Conservation (phyloP, 2,797 vertebrate species). For the Buphagus erythrorhynchus region DNA sequence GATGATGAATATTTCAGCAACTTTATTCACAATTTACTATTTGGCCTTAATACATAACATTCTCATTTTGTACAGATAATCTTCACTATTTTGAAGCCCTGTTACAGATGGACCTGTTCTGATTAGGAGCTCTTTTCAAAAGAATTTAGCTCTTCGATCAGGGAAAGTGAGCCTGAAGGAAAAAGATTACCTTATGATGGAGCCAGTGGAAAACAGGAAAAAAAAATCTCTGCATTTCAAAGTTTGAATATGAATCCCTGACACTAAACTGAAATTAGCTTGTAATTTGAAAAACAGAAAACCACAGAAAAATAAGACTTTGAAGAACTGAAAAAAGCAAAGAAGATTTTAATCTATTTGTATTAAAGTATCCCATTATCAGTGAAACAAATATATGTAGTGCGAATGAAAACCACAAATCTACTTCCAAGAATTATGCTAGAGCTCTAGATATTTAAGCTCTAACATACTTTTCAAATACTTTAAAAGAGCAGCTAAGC, state of each 20-base stretch:
- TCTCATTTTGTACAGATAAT: background rate
- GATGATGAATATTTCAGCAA: background rate
- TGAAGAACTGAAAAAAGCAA: background rate
- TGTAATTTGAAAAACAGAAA: background rate
- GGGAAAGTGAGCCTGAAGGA: background rate
- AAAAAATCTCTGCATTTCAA: background rate
- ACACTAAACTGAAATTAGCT: background rate
- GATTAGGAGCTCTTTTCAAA: background rate
- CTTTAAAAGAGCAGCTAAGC: background rate
- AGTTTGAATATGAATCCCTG: background rate
- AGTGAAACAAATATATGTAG: background rate
- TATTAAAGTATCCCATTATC: background rate
- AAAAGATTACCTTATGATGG: background rate
- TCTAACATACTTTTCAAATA: background rate
- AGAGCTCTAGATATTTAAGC: background rate
- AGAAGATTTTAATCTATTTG: background rate
- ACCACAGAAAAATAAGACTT: background rate
- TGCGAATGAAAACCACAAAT: background rate
- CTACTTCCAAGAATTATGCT: background rate
- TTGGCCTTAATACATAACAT: background rate
- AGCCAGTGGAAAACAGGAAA: background rate
- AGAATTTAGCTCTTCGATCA: background rate
- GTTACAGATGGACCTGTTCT: background rate
- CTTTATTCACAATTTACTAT: background rate
- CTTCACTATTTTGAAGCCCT: background rate